Evolutionary conservation across 2,797 vertebrate genomes (phyloP).

Genomic region (Pyrocephalus nanus): DNA sequence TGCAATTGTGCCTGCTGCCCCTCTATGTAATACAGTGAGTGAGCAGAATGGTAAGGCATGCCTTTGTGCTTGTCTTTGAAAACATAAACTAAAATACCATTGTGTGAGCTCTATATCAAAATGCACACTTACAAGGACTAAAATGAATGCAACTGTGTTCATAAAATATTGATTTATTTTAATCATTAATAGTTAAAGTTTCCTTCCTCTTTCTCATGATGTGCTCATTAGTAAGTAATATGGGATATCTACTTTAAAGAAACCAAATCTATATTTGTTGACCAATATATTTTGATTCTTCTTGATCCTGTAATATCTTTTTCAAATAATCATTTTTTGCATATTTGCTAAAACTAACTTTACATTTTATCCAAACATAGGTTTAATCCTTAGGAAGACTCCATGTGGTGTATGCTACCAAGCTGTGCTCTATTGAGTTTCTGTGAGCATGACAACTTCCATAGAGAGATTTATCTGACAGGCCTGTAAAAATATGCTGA

Average conservation of each 20-base stretch:
- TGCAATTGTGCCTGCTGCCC: neutral
- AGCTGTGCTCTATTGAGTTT: conserved; percentile 62
- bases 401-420: conserved; percentile 28
- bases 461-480: conserved; percentile 45
- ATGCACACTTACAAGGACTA: neutral
- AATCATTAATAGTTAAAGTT: neutral
- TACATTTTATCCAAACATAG: conserved; percentile 44
- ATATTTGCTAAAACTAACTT: conserved; percentile 44
- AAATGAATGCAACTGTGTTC: neutral
- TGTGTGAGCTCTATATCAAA: neutral
- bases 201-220: neutral
- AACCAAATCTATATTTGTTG: conserved; percentile 12
- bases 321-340: conserved; percentile 41
- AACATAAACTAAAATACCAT: neutral
- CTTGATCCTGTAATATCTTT: neutral
- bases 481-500: conserved; percentile 40
- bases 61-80: neutral
- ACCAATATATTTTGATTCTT: conserved; percentile 4
- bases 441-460: conserved; percentile 50
- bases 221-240: neutral
- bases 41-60: neutral
- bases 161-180: conserved; percentile 19
- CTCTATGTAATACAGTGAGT: neutral
- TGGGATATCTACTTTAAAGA: conserved; percentile 11
- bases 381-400: conserved; percentile 63